phyloP scores from a whole-genome alignment of 2,113 vertebrate genomes.

The Channa maculata region DNA sequence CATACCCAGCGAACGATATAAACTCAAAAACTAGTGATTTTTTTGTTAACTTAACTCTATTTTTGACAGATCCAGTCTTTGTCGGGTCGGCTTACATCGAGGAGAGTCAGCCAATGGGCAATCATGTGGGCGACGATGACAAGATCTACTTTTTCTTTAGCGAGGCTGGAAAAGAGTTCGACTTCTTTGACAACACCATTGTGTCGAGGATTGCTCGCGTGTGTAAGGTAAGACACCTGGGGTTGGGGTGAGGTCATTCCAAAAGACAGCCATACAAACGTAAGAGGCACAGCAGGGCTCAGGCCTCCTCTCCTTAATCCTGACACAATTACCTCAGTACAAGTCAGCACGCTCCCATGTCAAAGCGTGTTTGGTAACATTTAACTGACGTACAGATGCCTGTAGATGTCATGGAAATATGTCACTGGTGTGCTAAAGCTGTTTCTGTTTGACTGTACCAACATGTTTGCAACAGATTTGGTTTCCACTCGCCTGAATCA shows the following conservation, averaged over 20 bases:
- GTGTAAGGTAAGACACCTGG: conserved; percentile 89
- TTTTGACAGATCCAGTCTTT: conserved; percentile 88
- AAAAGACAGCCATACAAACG: conserved; percentile 12
- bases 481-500: conserved; percentile 53
- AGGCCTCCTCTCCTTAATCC: conserved; percentile 54
- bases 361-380: conserved; percentile 31
- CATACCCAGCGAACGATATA: conserved; percentile 47
- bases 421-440: conserved; percentile 17
- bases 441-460: conserved; percentile 49
- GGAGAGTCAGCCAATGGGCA: conserved; percentile 86
- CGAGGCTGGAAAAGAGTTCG: conserved; percentile 92
- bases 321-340: conserved; percentile 35
- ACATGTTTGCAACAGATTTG: conserved; percentile 70
- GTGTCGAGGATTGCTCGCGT: conserved; percentile 93
- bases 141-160: conserved; percentile 99
- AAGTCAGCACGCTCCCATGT: conserved; percentile 35
- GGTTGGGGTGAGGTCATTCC: not conserved
- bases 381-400: conserved; percentile 1
- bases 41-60: conserved; percentile 7
- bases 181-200: conserved; percentile 95
- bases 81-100: conserved; percentile 91
- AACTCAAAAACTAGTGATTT: conserved; percentile 15
- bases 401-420: conserved; percentile 39
- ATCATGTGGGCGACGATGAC: conserved; percentile 85
- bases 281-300: conserved; percentile 14